phyloP scores from a whole-genome alignment of 2,888 invertebrate species.

The Rutpela maculata region DNA sequence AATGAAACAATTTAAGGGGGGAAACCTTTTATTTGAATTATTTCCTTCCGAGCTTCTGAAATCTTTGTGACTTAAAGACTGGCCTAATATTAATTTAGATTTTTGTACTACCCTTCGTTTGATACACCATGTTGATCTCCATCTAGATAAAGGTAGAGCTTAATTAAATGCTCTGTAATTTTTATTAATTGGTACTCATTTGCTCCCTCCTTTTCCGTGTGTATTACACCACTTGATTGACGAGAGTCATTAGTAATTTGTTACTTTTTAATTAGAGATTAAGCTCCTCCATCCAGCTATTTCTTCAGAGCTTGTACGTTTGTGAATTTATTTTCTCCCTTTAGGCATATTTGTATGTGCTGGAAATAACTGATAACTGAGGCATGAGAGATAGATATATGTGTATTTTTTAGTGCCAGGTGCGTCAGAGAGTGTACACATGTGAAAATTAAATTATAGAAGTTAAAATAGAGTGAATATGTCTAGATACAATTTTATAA shows the following conservation, averaged over 20 bases:
- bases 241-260: conserved; percentile 6
- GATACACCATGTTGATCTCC: not conserved
- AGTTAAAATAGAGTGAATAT: too few relatives aligned
- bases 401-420: not conserved
- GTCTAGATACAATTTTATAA: too few relatives aligned
- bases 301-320: not conserved
- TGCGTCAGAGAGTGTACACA: not conserved
- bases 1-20: too few relatives aligned
- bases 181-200: conserved; percentile 6
- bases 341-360: not conserved
- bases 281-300: not conserved
- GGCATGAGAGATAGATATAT: not conserved
- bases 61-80: too few relatives aligned
- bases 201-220: not conserved
- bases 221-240: not conserved
- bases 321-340: not conserved
- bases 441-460: not conserved
- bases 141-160: not conserved
- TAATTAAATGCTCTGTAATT: not conserved
- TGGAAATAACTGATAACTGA: not conserved
- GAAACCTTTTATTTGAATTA: too few relatives aligned
- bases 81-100: not conserved
- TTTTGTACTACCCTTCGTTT: not conserved
- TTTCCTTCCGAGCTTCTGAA: too few relatives aligned
- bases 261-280: not conserved